These are phyloP conservation scores for Drosophila longiperda DNA, from an alignment of 2,888 invertebrate species.

Conservation along the genomic window DNA sequence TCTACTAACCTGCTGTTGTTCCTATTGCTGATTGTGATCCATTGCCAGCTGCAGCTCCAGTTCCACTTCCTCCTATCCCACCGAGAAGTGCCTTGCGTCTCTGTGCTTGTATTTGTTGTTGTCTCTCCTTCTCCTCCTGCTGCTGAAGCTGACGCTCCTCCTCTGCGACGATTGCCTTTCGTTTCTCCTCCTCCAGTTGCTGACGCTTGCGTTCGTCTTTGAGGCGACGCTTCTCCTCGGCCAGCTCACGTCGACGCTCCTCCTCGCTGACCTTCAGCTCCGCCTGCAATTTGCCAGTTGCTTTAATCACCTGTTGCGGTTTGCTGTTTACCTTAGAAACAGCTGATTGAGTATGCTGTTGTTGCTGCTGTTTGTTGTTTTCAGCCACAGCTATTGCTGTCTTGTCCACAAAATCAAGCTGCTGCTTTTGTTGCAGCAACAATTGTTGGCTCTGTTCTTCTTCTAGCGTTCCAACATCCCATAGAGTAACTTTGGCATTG, in stretches of 20 bases:
- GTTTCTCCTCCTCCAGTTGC: slow-evolving; percentile 82
- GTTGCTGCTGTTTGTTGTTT: slow-evolving; percentile 27
- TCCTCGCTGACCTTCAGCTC: slow-evolving; percentile 61
- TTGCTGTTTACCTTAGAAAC: slow-evolving; percentile 18
- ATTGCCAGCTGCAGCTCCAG: not conserved
- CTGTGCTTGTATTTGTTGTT: slow-evolving; percentile 84
- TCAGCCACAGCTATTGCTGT: slow-evolving; percentile 40
- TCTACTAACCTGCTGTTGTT: not conserved
- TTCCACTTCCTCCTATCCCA: not conserved
- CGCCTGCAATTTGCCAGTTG: slow-evolving; percentile 14
- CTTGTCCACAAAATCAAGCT: not conserved
- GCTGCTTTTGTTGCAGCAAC: slow-evolving; percentile 49
- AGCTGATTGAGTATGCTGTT: slow-evolving; percentile 16
- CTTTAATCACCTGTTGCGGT: slow-evolving; percentile 20
- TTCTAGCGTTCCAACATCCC: slow-evolving; percentile 70
- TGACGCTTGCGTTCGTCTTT: slow-evolving; percentile 83
- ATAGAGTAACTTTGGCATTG: slow-evolving; percentile 62
- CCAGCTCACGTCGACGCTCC: slow-evolving; percentile 78
- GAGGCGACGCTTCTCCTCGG: slow-evolving; percentile 80
- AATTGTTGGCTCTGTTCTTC: slow-evolving; percentile 63
- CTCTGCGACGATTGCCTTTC: slow-evolving; percentile 70
- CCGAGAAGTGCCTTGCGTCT: slow-evolving; percentile 82
- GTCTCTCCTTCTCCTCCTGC: slow-evolving; percentile 83
- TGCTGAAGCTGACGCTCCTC: slow-evolving; percentile 83
- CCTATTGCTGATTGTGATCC: not conserved